These are phyloP conservation scores for Hydrozoanthus tunicans DNA, from an alignment of 64 coral and sea anemone genomes.

Conservation along the genomic window DNA sequence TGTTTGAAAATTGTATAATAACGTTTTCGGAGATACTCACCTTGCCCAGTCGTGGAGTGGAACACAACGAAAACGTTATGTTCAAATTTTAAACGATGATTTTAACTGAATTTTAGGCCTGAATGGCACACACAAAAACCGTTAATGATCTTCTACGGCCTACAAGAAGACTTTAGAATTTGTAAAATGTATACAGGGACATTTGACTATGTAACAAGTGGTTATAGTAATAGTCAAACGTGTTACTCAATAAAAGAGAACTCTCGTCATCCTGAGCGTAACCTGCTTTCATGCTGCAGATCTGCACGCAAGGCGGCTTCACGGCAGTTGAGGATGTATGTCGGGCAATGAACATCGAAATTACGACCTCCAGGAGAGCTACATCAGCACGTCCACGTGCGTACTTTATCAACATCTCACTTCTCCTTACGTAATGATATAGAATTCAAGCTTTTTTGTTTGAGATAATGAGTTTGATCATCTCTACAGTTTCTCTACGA, in stretches of 20 bases:
- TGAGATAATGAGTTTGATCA: neutral
- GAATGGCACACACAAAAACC: too few relatives aligned
- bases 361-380: slow-evolving; percentile 38
- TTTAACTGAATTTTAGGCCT: too few relatives aligned
- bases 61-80: too few relatives aligned
- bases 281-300: slow-evolving; percentile 2
- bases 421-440: neutral
- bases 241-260: neutral
- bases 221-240: neutral
- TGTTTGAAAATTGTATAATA: too few relatives aligned
- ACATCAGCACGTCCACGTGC: slow-evolving; percentile 39
- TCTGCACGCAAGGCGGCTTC: slow-evolving; percentile 46
- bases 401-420: neutral
- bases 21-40: too few relatives aligned
- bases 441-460: neutral
- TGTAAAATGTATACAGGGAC: too few relatives aligned
- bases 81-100: too few relatives aligned
- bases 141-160: too few relatives aligned
- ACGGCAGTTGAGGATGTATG: slow-evolving; percentile 51
- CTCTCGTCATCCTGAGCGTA: neutral
- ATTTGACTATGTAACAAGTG: too few relatives aligned
- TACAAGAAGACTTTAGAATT: too few relatives aligned
- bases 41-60: too few relatives aligned
- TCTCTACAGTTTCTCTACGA: neutral
- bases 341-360: slow-evolving; percentile 51